A percentile compares a stretch with the other conserved stretches of the same genome.
Conservation (phyloP, 2,888 invertebrate species). For the Craniophora ligustri region DNA sequence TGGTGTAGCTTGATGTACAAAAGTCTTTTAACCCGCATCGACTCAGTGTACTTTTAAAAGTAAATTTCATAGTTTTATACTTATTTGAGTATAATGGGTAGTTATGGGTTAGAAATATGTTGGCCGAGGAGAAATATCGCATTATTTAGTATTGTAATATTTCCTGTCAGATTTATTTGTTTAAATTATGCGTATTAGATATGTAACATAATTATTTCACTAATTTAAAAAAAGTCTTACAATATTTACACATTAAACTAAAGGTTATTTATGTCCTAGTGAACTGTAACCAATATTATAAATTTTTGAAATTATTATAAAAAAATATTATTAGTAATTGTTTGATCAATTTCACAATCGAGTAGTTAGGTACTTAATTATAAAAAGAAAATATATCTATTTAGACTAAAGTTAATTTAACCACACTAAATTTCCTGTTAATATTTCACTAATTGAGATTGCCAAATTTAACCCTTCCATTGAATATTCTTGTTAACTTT, state of each 20-base stretch:
- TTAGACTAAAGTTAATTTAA: constrained; percentile 72
- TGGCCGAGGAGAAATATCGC: constrained; percentile 16
- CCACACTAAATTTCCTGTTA: constrained; percentile 73
- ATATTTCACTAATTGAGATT: constrained; percentile 68
- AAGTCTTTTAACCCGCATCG: background rate
- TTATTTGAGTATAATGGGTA: constrained; percentile 3
- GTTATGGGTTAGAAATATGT: constrained; percentile 7
- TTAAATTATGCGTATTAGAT: constrained; percentile 24
- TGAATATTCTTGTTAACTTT: constrained; percentile 74
- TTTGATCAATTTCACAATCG: constrained; percentile 73
- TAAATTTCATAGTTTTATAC: background rate
- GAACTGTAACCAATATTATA: constrained; percentile 61
- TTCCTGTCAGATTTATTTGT: constrained; percentile 20
- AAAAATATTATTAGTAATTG: constrained; percentile 64
- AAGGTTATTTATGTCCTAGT: constrained; percentile 52
- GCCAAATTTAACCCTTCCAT: constrained; percentile 83
- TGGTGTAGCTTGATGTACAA: constrained; percentile 12
- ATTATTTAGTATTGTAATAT: constrained; percentile 16
- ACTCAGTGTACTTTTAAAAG: constrained; percentile 6
- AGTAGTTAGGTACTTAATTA: constrained; percentile 78
- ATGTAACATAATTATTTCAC: constrained; percentile 30
- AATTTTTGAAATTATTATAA: constrained; percentile 58
- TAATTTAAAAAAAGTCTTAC: constrained; percentile 42
- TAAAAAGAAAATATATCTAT: constrained; percentile 58
- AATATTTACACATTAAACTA: constrained; percentile 48